Percentiles rank a stretch among this genome's conserved stretches.
Conservation (phyloP, 2,797 vertebrate genomes). For the Leptodactylus fallax region DNA sequence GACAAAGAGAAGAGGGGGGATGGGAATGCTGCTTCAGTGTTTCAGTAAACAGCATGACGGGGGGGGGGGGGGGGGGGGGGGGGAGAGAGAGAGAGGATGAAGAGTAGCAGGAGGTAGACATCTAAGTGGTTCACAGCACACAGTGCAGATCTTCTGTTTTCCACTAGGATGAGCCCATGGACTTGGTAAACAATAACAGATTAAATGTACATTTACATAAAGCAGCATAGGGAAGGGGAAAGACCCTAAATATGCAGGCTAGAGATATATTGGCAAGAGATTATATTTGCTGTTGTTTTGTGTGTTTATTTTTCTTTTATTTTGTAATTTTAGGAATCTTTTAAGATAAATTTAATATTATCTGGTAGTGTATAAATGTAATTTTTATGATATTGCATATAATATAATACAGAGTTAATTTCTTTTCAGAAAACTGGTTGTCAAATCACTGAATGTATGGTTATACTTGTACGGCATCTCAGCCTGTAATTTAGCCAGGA, state of each 20-base stretch:
- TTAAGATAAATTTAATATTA: background rate
- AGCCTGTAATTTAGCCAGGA: constrained; percentile 47
- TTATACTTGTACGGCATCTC: background rate
- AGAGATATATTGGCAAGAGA: background rate
- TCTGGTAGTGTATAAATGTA: background rate
- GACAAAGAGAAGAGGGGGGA: background rate
- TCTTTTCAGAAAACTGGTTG: background rate
- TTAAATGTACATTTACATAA: background rate
- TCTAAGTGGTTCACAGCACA: no score
- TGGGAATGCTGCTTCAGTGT: background rate
- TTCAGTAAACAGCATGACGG: no score
- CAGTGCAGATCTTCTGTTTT: no score
- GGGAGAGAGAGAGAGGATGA: no score
- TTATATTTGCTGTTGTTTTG: background rate
- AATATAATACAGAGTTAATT: background rate
- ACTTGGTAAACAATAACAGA: background rate
- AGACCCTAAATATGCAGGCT: background rate
- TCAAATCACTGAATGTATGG: background rate
- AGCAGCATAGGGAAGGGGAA: background rate
- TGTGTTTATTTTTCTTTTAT: no score
- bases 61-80: no score
- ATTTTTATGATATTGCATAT: background rate
- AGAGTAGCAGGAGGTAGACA: no score
- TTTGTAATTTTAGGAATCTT: background rate
- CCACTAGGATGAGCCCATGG: background rate